A percentile compares a stretch with the other conserved stretches of the same genome.
Conservation (phyloP, 1,140 invertebrate genomes). For the Megathymus violae region DNA sequence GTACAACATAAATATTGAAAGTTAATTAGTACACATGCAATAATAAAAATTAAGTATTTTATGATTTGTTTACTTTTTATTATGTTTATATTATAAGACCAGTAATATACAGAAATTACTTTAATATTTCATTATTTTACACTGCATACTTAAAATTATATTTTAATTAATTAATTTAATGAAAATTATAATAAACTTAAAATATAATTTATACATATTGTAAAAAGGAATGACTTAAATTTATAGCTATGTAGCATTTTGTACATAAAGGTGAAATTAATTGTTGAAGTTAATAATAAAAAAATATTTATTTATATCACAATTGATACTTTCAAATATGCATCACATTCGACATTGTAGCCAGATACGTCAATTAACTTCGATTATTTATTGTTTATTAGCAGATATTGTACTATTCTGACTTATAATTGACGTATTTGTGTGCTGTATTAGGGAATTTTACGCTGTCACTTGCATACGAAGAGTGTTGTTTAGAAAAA, state of each 20-base stretch:
- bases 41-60: no score
- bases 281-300: constrained; percentile 15
- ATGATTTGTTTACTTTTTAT: neutral
- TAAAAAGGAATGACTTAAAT: constrained; percentile 19
- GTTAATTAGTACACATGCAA: no score
- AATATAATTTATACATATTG: constrained; percentile 19
- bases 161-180: neutral
- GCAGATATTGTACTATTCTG: neutral
- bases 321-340: constrained; percentile 23
- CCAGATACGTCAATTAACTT: neutral
- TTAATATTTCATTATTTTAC: neutral
- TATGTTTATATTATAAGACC: neutral
- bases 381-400: constrained; percentile 2
- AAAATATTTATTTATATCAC: constrained; percentile 31
- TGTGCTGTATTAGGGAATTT: no score
- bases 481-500: no score
- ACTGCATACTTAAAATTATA: neutral
- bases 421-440: no score
- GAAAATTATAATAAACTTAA: constrained; percentile 1
- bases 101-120: neutral
- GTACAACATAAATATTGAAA: no score
- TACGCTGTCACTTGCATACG: no score
- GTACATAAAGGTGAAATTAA: constrained; percentile 39
- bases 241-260: constrained; percentile 23
- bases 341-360: neutral